Conservation (phyloP, 2,797 vertebrate species). For the Sebastes diaconus region DNA sequence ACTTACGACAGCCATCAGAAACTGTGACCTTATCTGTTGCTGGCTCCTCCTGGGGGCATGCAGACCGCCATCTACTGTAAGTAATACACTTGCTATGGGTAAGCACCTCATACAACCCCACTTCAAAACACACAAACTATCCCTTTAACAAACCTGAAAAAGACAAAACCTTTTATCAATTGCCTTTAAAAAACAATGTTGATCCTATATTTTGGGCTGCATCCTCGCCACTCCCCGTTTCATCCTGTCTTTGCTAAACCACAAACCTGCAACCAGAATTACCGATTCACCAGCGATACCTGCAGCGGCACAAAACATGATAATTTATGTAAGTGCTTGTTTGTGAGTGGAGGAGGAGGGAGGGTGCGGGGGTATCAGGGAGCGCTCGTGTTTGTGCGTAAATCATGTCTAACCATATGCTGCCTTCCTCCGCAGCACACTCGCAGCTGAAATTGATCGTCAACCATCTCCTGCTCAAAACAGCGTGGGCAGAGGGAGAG, state of each 20-base stretch:
- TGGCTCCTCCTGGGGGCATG: no score
- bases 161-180: background rate
- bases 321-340: conserved; percentile 71
- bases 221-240: background rate
- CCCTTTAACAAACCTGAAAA: background rate
- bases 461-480: conserved; percentile 62
- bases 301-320: conserved; percentile 47
- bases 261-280: conserved; percentile 14
- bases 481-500: conserved; percentile 59
- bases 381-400: conserved; percentile 57
- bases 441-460: conserved; percentile 71
- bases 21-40: no score
- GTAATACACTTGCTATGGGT: no score
- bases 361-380: conserved; percentile 5
- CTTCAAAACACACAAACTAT: no score
- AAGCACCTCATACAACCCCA: no score
- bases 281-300: conserved; percentile 19
- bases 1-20: no score
- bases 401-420: conserved; percentile 73
- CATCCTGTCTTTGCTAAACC: background rate
- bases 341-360: conserved; percentile 19
- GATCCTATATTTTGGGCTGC: background rate
- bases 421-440: conserved; percentile 49
- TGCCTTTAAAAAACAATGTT: background rate
- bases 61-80: no score